A percentile compares a stretch with the other conserved stretches of the same genome.
These are phyloP conservation scores for Gymnocypris eckloni DNA, from an alignment of 2,797 vertebrate genomes.

Conservation along the genomic window DNA sequence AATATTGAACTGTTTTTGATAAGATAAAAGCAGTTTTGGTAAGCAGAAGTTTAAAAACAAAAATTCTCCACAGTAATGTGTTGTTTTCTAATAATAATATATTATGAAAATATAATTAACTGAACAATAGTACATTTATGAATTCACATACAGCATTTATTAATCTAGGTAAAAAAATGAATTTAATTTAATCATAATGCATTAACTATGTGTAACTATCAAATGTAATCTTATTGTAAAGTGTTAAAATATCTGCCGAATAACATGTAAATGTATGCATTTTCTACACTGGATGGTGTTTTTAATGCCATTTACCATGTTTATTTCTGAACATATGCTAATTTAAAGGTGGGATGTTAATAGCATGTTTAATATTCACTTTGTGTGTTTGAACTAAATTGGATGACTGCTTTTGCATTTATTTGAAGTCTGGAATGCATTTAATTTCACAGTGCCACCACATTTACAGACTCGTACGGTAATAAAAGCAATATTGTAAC, in stretches of 20 bases:
- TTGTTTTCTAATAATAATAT: background rate
- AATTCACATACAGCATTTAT: background rate
- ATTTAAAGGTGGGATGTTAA: constrained; percentile 25
- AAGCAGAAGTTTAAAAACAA: background rate
- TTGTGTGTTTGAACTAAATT: constrained; percentile 30
- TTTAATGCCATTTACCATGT: background rate
- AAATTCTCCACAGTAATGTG: background rate
- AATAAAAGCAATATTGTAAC: background rate
- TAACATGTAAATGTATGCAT: background rate
- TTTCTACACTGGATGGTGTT: background rate
- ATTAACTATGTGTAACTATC: background rate
- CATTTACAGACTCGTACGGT: background rate
- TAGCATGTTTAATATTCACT: constrained; percentile 17
- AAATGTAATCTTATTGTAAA: background rate
- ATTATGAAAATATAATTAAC: background rate
- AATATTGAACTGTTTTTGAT: background rate
- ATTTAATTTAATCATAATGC: background rate
- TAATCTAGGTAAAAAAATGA: background rate
- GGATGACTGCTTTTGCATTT: constrained; percentile 23
- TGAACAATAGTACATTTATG: background rate
- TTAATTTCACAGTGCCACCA: background rate
- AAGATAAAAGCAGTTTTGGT: background rate
- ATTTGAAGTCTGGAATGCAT: constrained; percentile 15
- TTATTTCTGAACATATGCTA: background rate
- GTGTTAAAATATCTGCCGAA: background rate